Base-by-base conservation (phyloP, 1,140 invertebrate species). In the Anagrus nilaparvatae region DNA sequence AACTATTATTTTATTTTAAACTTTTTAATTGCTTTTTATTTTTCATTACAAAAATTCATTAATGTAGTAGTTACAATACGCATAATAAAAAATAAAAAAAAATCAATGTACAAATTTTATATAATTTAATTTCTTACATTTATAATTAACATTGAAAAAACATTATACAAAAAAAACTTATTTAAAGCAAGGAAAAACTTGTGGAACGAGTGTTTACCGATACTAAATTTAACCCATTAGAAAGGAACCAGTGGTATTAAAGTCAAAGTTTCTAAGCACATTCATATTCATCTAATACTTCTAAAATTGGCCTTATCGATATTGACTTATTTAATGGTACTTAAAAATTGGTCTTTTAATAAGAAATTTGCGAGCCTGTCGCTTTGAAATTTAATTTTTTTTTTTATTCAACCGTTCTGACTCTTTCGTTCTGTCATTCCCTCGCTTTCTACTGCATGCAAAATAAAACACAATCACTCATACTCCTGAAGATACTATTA, bases 251-350 rank as follows among this genome's bases (percentile, higher is more conserved):
- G 39, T 35, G n/a, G 40, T 41, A 35, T 35, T 35, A 35, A 43
- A 43, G 45, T 43, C 40, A 47, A 27, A 23, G 38, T 35, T 29
- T 43, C 33, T 47, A 47, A 19, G 43, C 42, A 38, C 40, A 47
- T 31, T 23, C 45, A 37, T 46, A 46, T 34, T 37, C 23, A 46
- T 35, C 38, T 42, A 46, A 37, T 46, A 46, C 23, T 42, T 38
- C 14, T 46, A 41, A 16, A 46, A 37, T 32, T 34, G 33, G 39
- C 34, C 29, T 46, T n/a, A n/a, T 41, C 38, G 39, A 37, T 47
- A 47, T 47, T 47, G 45, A 47, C 45, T 47, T 43, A 39, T 40
- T 39, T 33, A 47, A 47, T 21, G 40, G 18, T 36, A 39, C n/a
- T 47, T 43, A 43, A 38, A 37, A 38, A 47, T 47, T 47, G 28